These are phyloP conservation scores for Psophia crepitans DNA, from an alignment of 2,113 vertebrate species.

Conservation along the genomic window DNA sequence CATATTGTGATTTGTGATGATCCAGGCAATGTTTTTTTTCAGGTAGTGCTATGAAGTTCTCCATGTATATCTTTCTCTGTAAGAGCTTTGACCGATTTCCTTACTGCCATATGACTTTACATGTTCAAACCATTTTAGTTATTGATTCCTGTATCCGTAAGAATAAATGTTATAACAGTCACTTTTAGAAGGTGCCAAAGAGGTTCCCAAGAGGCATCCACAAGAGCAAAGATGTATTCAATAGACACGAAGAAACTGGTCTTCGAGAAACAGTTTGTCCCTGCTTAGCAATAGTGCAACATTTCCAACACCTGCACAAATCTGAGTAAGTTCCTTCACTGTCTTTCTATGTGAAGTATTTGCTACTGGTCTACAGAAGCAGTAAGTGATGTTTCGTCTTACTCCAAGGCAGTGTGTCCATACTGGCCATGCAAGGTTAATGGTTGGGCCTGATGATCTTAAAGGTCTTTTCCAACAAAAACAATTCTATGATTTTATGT, in stretches of 20 bases:
- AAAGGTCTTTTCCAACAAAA: too few relatives aligned
- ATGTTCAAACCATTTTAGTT: not conserved
- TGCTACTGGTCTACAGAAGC: not conserved
- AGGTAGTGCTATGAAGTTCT: not conserved
- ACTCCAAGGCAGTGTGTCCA: not conserved
- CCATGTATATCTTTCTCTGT: not conserved
- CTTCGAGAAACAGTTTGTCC: not conserved
- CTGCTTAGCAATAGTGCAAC: not conserved
- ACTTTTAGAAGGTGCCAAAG: not conserved
- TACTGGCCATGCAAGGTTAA: not conserved
- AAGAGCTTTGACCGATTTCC: not conserved
- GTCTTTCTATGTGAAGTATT: not conserved
- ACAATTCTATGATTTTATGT: not conserved
- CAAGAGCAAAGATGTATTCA: not conserved
- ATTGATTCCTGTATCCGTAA: not conserved
- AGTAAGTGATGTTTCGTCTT: not conserved
- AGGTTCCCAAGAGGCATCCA: not conserved
- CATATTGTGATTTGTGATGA: not conserved
- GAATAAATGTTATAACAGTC: not conserved
- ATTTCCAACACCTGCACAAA: not conserved
- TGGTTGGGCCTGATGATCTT: too few relatives aligned
- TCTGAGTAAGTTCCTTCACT: not conserved
- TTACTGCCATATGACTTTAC: not conserved
- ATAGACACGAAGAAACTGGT: not conserved
- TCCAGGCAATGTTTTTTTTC: not conserved